phyloP scores from a whole-genome alignment of 2,888 invertebrate species.

The Metallyticus violacea region DNA sequence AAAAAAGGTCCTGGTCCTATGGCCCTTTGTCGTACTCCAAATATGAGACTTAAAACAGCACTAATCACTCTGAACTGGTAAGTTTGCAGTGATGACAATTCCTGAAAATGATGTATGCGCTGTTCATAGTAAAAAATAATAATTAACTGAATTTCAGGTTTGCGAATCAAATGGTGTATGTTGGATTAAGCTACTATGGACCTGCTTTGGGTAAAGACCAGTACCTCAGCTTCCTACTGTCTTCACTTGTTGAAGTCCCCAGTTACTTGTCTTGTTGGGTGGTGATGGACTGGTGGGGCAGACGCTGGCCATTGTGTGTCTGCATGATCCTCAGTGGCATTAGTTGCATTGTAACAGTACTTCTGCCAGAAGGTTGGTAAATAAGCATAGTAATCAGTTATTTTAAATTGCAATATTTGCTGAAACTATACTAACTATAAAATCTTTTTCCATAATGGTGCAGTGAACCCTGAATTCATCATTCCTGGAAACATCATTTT shows the following conservation, averaged over 20 bases:
- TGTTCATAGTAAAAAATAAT: not conserved
- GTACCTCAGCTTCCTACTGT: constrained; percentile 84
- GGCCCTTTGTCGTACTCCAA: constrained; percentile 75
- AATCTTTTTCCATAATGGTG: too few species aligned
- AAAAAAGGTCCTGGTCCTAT: constrained; percentile 54
- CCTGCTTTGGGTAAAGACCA: constrained; percentile 84
- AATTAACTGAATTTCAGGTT: constrained; percentile 53
- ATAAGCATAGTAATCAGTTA: too few species aligned
- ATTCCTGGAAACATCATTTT: too few species aligned
- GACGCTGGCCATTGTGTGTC: constrained; percentile 83
- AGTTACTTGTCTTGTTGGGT: constrained; percentile 86
- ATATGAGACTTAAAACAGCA: constrained; percentile 83
- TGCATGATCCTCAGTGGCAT: constrained; percentile 75
- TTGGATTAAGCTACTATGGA: constrained; percentile 88
- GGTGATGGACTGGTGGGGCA: constrained; percentile 83
- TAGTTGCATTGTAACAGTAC: constrained; percentile 80
- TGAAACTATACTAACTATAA: too few species aligned
- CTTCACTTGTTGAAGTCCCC: constrained; percentile 84
- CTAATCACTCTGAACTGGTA: constrained; percentile 83
- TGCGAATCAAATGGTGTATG: constrained; percentile 88
- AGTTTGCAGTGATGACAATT: constrained; percentile 24
- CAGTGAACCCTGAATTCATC: too few species aligned
- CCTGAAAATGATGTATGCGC: not conserved
- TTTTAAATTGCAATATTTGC: too few species aligned
- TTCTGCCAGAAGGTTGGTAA: constrained; percentile 70